Evolutionary conservation across 2,888 invertebrate species (phyloP).

Genomic region (Dolichopus griseipennis): DNA sequence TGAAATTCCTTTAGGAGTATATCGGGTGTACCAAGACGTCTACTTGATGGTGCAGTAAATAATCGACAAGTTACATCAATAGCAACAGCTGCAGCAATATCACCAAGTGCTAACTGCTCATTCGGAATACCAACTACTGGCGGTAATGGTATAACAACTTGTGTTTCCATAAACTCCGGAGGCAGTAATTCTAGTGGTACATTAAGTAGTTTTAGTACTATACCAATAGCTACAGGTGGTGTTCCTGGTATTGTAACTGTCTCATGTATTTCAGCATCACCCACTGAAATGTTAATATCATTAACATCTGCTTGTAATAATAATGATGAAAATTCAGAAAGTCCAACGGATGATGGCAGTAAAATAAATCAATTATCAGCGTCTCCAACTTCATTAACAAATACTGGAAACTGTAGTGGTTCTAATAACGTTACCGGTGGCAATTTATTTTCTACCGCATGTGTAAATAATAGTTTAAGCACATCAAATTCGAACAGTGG

Average conservation of each 20-base stretch:
- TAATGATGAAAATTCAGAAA: conserved; percentile 24
- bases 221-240: background rate
- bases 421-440: conserved; percentile 11
- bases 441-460: conserved; percentile 15
- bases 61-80: conserved; percentile 35
- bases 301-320: background rate
- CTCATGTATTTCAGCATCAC: conserved; percentile 19
- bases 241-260: background rate
- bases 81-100: conserved; percentile 28
- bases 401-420: conserved; percentile 23
- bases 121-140: conserved; percentile 15
- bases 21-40: conserved; percentile 42
- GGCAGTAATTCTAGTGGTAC: conserved; percentile 19
- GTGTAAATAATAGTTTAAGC: conserved; percentile 20
- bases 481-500: conserved; percentile 23
- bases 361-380: conserved; percentile 41
- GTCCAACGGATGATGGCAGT: conserved; percentile 40
- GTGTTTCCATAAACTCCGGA: conserved; percentile 9
- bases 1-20: conserved; percentile 32
- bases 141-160: conserved; percentile 17
- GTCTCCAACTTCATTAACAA: conserved; percentile 31
- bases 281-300: conserved; percentile 22
- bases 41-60: conserved; percentile 36
- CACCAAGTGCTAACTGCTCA: conserved; percentile 22
- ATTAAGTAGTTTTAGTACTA: background rate